phyloP scores from a whole-genome alignment of 2,797 vertebrate genomes.

The Peromyscus aztecus region DNA sequence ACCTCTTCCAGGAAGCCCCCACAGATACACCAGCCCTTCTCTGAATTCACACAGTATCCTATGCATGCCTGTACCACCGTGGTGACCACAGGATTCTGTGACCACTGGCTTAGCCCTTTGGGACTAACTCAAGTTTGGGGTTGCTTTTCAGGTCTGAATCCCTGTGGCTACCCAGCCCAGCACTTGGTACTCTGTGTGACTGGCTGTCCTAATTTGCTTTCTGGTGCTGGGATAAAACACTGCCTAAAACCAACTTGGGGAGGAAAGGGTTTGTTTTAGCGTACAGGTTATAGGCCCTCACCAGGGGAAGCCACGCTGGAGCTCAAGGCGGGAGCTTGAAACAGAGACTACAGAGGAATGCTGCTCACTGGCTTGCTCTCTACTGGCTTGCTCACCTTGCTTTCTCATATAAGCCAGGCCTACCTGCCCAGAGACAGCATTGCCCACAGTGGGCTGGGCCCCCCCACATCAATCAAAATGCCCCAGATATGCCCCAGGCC shows the following conservation, averaged over 20 bases:
- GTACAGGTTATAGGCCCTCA: neutral
- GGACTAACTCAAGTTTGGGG: neutral
- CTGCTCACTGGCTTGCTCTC: neutral
- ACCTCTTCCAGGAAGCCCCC: slow-evolving; percentile 22
- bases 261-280: neutral
- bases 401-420: neutral
- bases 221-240: neutral
- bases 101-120: neutral
- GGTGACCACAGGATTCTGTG: neutral
- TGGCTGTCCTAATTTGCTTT: neutral
- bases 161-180: neutral
- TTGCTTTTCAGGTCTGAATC: neutral
- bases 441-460: neutral
- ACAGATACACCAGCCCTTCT: neutral
- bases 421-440: neutral
- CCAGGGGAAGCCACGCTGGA: no score
- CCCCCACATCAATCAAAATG: neutral
- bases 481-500: neutral
- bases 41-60: neutral
- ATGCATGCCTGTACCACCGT: neutral
- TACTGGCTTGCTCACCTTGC: neutral
- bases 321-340: neutral
- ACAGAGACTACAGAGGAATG: no score
- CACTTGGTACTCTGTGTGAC: neutral
- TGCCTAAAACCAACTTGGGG: neutral